phyloP scores from a whole-genome alignment of 1,140 invertebrate genomes.

The Semibalanus balanoides region DNA sequence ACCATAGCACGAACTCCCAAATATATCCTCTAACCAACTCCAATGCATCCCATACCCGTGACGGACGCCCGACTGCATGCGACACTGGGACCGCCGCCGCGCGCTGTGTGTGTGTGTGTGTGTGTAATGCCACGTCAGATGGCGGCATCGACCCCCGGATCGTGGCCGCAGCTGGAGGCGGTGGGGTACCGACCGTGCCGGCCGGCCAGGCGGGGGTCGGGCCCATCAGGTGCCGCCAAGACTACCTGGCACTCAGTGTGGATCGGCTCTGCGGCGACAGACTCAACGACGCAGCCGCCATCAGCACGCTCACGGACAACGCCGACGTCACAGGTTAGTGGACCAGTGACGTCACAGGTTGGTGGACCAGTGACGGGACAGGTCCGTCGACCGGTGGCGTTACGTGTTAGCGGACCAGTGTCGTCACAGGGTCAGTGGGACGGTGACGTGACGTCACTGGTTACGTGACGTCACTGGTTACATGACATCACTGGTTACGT shows the following conservation, averaged over 20 bases:
- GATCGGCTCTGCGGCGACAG: constrained; percentile 51
- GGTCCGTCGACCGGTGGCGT: background rate
- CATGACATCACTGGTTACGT: background rate
- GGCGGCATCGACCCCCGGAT: too few species aligned
- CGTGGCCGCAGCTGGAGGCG: background rate
- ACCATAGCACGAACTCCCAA: too few species aligned
- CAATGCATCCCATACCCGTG: too few species aligned
- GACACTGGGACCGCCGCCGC: background rate
- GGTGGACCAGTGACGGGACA: background rate
- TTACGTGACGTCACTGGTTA: background rate
- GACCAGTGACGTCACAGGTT: background rate
- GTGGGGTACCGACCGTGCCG: constrained; percentile 28
- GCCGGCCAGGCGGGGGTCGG: constrained; percentile 32
- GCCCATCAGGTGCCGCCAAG: constrained; percentile 27
- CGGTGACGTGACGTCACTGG: background rate
- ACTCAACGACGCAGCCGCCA: constrained; percentile 48
- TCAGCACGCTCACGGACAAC: constrained; percentile 45
- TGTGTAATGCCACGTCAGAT: too few species aligned
- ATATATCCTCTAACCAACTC: too few species aligned
- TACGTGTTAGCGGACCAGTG: background rate
- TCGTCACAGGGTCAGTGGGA: constrained; percentile 1
- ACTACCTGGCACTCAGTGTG: constrained; percentile 50
- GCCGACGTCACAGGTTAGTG: constrained; percentile 45
- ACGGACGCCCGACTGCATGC: background rate
- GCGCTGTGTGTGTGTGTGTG: background rate